A percentile compares a stretch with the other conserved stretches of the same genome.
These are phyloP conservation scores for Strix occidentalis DNA, from an alignment of 2,797 vertebrate genomes.

Conservation along the genomic window DNA sequence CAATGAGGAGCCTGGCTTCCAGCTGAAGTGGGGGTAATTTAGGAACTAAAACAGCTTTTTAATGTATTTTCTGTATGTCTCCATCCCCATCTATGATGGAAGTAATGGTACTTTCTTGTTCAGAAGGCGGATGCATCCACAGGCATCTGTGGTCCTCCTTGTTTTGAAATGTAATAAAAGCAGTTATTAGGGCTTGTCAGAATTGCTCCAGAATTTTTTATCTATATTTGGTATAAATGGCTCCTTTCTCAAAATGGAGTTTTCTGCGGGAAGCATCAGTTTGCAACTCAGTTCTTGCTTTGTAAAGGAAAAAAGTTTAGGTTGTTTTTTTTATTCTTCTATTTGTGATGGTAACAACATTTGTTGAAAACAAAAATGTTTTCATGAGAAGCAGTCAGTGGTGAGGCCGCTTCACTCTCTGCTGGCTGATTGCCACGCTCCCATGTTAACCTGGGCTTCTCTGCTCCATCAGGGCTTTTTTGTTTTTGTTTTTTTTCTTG, in stretches of 20 bases:
- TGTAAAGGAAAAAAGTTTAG: neutral
- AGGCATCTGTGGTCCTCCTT: neutral
- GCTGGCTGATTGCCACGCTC: neutral
- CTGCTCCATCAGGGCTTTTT: neutral
- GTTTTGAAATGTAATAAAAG: neutral
- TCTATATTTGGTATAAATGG: slow-evolving; percentile 7
- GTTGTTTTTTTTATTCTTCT: neutral
- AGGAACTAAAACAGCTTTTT: neutral
- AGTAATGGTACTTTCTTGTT: neutral
- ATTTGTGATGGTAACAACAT: neutral
- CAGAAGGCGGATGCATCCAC: neutral
- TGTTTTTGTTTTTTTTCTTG: neutral
- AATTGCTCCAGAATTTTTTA: neutral
- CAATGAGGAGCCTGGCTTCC: neutral
- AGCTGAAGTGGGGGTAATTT: neutral
- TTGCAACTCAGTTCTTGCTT: neutral
- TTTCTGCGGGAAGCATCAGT: neutral
- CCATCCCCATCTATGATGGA: neutral
- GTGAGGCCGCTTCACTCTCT: neutral
- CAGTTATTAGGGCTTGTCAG: neutral
- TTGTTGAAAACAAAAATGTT: neutral
- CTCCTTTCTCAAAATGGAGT: neutral
- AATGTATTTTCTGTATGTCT: neutral
- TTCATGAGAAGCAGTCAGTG: neutral
- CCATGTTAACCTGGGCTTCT: neutral